Evolutionary conservation across 2,113 vertebrate species (phyloP).

Genomic region (Leptobrachium ailaonicum): DNA sequence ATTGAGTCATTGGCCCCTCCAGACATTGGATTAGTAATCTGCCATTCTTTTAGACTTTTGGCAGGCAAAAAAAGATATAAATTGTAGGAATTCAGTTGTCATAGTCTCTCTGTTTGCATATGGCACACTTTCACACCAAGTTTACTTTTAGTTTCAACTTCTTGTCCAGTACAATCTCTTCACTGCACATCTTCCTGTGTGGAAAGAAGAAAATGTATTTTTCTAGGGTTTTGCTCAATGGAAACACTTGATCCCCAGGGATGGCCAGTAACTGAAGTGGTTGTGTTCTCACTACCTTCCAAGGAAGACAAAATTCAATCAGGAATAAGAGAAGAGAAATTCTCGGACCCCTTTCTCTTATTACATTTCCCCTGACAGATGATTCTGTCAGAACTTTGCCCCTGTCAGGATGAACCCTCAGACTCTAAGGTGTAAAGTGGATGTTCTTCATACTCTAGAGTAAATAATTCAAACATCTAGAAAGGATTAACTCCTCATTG

Average conservation of each 20-base stretch:
- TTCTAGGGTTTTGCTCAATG: conserved; percentile 8
- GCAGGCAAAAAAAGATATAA: no score
- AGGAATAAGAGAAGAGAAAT: conserved; percentile 4
- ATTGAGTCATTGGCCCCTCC: no score
- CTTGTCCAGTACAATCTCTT: not conserved
- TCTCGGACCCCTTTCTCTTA: not conserved
- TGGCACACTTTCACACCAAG: not conserved
- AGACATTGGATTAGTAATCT: no score
- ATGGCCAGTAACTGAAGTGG: conserved; percentile 3
- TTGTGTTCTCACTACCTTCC: conserved; percentile 10
- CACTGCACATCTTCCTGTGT: not conserved
- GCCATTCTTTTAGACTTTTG: no score
- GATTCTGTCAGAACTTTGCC: not conserved
- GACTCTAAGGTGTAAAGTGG: conserved; percentile 17
- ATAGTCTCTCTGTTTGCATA: not conserved
- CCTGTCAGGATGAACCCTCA: conserved; percentile 15
- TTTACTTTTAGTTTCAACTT: not conserved
- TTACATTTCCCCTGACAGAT: conserved; percentile 16
- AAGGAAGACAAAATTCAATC: conserved; percentile 1
- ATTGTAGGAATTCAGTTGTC: not conserved
- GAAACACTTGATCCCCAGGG: not conserved
- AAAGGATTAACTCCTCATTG: not conserved
- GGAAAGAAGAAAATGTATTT: not conserved
- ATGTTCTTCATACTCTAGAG: conserved; percentile 7
- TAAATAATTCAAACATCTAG: not conserved